Conservation (phyloP, 64 coral and sea anemone genomes). For the Cladopsammia gracilis region DNA sequence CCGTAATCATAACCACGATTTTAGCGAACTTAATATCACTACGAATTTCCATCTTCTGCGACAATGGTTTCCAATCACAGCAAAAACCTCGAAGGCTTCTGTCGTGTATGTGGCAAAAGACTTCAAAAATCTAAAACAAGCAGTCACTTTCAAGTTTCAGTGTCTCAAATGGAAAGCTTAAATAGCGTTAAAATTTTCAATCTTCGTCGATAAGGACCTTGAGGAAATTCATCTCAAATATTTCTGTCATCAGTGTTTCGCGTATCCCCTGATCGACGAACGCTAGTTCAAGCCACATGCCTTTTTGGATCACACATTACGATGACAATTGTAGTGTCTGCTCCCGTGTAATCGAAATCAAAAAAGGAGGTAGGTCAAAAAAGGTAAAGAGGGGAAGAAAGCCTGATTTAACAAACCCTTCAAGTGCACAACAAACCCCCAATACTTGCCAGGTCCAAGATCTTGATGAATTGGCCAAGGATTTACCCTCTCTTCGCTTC, state of each 20-base stretch:
- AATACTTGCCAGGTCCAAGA: too few species aligned
- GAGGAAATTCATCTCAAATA: neutral
- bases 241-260: neutral
- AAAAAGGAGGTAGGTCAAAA: neutral
- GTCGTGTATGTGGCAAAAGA: neutral
- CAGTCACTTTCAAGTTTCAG: neutral
- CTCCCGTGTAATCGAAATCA: neutral
- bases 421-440: too few species aligned
- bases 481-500: too few species aligned
- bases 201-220: neutral
- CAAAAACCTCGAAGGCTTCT: neutral
- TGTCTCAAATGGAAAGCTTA: neutral
- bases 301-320: neutral
- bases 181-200: neutral
- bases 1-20: neutral
- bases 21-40: neutral
- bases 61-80: neutral
- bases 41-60: neutral
- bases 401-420: neutral
- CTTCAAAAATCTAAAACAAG: neutral
- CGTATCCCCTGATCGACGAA: neutral
- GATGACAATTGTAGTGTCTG: neutral
- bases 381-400: neutral
- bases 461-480: too few species aligned
- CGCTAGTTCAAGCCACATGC: neutral